Evolutionary conservation across 2,888 invertebrate species (phyloP), one percentile per base, ranked within the genome.

Genomic region (Rutpela maculata): DNA sequence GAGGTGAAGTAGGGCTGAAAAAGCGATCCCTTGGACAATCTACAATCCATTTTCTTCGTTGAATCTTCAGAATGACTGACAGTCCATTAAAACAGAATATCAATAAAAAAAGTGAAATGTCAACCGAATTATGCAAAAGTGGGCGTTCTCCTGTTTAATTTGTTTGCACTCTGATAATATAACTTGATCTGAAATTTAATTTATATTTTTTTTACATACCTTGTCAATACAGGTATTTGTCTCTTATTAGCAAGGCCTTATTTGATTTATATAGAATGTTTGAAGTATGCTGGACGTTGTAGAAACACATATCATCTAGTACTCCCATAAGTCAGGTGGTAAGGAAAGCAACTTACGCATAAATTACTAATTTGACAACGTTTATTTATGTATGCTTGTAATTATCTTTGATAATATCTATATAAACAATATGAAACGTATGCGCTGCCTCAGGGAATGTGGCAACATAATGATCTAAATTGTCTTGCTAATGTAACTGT

Each of bases 391-490:
- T 22, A 22, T 31, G 26, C 55, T 17, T 19, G 15, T 67, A 55
- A 67, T 67, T 67, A 67, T 59, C 55, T 12, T n/a, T 17, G 67
- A 22, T 56, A 56, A 67, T 67, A 67, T 67, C 56, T 56, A 31
- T 56, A 67, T 38, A 67, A 67, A 67, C 67, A 67, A 67, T 67
- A 56, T 55, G 56, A 67, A 67, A 38, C 17, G 19, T 43, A 65
- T 65, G 43, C 11, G 15, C 9, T 18, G 65, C 65, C 65, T 50
- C 12, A 15, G 18, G 65, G 65, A 38, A 17, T 31, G 22, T 65
- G 18, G 65, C 65, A 65, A 65, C 19, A 65, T 19, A 65, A 65
- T 43, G 65, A 65, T 65, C 43, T 65, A 65, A 65, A 43, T 43
- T 17, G 65, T 65, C 22, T 22, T n/a, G 65, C 43, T 50, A 63